Evolutionary conservation across 2,888 invertebrate genomes (phyloP).

Genomic region (Nomada goodeniana): DNA sequence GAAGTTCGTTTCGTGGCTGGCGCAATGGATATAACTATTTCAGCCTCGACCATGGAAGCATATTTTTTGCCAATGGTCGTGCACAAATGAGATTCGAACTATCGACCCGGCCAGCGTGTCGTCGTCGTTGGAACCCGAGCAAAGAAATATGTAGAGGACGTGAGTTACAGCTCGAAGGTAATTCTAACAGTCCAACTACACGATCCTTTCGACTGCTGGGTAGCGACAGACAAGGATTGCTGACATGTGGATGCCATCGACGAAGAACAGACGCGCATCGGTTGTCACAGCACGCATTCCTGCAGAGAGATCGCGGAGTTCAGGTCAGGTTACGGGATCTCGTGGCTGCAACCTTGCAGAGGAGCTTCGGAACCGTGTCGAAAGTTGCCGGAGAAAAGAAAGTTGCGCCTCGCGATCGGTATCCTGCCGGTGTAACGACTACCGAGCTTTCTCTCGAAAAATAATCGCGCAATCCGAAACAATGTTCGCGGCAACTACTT

Average conservation of each 20-base stretch:
- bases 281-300: conserved; percentile 48
- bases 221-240: conserved; percentile 42
- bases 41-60: neutral
- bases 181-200: conserved; percentile 29
- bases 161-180: conserved; percentile 37
- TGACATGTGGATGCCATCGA: conserved; percentile 53
- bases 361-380: neutral
- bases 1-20: too few relatives aligned
- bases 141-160: conserved; percentile 22
- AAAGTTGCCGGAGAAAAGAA: neutral
- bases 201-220: conserved; percentile 30
- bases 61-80: conserved; percentile 15
- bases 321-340: conserved; percentile 43
- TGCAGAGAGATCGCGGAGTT: conserved; percentile 39
- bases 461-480: too few relatives aligned
- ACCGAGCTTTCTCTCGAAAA: too few relatives aligned
- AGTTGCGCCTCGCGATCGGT: too few relatives aligned
- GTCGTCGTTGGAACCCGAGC: conserved; percentile 47
- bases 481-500: too few relatives aligned
- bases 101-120: conserved; percentile 33
- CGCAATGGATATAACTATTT: neutral
- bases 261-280: conserved; percentile 50
- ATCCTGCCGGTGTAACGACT: too few relatives aligned
- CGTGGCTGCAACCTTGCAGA: conserved; percentile 8
- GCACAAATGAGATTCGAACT: conserved; percentile 18